phyloP scores from a whole-genome alignment of 2,113 vertebrate genomes.

The Chaetodon auriga region DNA sequence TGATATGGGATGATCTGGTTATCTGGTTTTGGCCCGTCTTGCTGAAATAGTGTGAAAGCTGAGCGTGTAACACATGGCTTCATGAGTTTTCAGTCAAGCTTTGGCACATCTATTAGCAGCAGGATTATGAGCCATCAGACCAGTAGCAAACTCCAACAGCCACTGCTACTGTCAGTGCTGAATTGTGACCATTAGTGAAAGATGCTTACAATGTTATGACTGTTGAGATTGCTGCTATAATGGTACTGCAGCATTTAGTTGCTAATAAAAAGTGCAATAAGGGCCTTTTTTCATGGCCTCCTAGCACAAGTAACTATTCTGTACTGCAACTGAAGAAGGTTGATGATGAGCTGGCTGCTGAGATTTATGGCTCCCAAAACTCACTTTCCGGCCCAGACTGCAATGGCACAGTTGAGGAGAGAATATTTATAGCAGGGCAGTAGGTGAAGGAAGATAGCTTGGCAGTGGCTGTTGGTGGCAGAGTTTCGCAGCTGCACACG shows the following conservation, averaged over 20 bases:
- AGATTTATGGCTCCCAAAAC: constrained; percentile 28
- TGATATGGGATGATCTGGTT: constrained; percentile 29
- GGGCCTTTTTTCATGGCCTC: constrained; percentile 8
- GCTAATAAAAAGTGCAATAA: constrained; percentile 23
- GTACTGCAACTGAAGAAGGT: background rate
- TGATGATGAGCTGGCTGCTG: constrained; percentile 30
- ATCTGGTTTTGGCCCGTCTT: constrained; percentile 32
- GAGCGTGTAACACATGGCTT: constrained; percentile 11
- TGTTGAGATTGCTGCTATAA: constrained; percentile 1
- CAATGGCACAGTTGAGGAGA: background rate
- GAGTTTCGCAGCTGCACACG: background rate
- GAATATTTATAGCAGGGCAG: constrained; percentile 23
- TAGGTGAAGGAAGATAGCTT: constrained; percentile 16
- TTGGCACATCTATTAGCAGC: constrained; percentile 28
- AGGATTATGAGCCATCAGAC: constrained; percentile 50
- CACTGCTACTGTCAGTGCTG: background rate
- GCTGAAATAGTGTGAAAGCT: constrained; percentile 40
- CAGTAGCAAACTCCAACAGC: constrained; percentile 22
- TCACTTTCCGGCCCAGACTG: background rate
- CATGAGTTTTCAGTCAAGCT: constrained; percentile 35
- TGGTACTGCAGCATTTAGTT: constrained; percentile 13
- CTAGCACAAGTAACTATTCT: background rate
- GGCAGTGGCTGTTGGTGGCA: background rate
- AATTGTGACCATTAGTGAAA: constrained; percentile 31
- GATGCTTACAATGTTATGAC: constrained; percentile 1